These are phyloP conservation scores for Neosilurus hyrtlii DNA, from an alignment of 2,797 vertebrate species.

Conservation along the genomic window DNA sequence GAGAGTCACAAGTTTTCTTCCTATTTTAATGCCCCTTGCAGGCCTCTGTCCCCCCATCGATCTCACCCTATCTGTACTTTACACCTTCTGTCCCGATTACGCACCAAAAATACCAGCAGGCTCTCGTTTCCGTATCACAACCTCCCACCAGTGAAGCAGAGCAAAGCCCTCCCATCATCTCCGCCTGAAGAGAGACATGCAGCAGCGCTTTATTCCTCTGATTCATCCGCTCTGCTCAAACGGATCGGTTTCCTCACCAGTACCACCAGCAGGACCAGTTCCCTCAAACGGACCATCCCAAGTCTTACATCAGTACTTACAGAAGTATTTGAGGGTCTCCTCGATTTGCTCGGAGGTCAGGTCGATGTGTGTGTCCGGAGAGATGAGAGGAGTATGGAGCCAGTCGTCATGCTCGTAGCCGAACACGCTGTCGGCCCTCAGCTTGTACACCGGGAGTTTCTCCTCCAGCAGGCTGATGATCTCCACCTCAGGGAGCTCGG, in stretches of 20 bases:
- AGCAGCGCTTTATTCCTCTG: neutral
- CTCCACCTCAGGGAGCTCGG: slow-evolving; percentile 95
- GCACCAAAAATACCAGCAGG: slow-evolving; percentile 6
- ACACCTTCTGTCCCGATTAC: neutral
- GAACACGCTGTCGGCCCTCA: slow-evolving; percentile 93
- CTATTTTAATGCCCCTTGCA: neutral
- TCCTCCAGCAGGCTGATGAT: slow-evolving; percentile 98
- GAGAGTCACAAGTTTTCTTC: neutral
- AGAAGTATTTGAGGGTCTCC: slow-evolving; percentile 97
- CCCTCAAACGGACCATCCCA: too few relatives aligned
- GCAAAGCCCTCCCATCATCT: neutral
- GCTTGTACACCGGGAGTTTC: slow-evolving; percentile 90
- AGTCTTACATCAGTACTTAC: slow-evolving; percentile 75
- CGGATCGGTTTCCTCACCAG: neutral
- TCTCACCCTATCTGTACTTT: neutral
- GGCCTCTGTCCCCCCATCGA: neutral
- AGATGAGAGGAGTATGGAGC: slow-evolving; percentile 93
- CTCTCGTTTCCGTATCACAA: neutral
- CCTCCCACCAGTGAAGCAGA: neutral
- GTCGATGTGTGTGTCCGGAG: slow-evolving; percentile 84
- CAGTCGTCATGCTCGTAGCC: slow-evolving; percentile 98
- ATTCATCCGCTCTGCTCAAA: neutral
- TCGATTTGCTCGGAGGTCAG: slow-evolving; percentile 94
- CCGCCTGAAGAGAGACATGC: neutral
- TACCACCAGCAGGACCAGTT: too few relatives aligned